phyloP scores from a whole-genome alignment of 2,113 vertebrate genomes.

The Chamaetylas fuelleborni region DNA sequence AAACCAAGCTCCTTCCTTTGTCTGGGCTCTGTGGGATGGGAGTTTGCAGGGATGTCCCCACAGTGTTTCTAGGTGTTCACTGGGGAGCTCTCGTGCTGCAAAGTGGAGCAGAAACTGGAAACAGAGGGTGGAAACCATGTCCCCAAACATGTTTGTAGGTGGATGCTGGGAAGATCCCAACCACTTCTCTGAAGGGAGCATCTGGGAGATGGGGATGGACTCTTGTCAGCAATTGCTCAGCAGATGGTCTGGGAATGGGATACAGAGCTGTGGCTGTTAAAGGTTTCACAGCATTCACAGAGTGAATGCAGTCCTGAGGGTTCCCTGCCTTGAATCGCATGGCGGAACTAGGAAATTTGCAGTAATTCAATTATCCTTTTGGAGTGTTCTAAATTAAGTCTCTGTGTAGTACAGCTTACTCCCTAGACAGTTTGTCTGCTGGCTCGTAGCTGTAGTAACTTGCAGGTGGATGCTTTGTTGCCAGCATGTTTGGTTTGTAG shows the following conservation, averaged over 20 bases:
- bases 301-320: neutral
- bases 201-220: neutral
- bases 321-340: neutral
- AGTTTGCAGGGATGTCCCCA: neutral
- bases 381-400: neutral
- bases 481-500: neutral
- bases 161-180: neutral
- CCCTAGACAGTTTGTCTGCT: neutral
- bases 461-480: constrained; percentile 24
- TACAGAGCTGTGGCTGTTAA: neutral
- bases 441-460: constrained; percentile 3
- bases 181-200: neutral
- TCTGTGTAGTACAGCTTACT: neutral
- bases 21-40: neutral
- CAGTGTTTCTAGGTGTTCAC: neutral
- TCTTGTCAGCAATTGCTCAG: neutral
- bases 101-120: neutral
- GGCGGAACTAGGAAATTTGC: neutral
- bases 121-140: neutral
- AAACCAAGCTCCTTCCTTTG: neutral
- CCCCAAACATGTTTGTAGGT: fast-evolving
- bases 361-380: constrained; percentile 24
- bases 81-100: neutral
- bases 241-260: neutral
- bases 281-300: neutral